Conservation (phyloP, 2,113 vertebrate species). For the Chaetodon auriga region DNA sequence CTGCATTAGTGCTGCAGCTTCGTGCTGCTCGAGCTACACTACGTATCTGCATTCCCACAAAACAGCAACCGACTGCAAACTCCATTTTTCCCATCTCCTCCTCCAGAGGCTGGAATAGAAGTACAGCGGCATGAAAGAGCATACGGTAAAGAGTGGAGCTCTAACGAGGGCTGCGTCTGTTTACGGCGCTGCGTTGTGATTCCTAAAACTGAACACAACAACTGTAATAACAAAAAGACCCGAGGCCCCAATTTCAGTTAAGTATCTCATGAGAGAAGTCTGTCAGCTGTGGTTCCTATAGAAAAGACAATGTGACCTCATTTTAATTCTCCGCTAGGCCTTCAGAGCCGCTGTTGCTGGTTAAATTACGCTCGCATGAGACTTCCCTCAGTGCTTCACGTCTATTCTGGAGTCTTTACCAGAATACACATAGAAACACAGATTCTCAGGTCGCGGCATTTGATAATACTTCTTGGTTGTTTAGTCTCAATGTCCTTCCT, state of each 20-base stretch:
- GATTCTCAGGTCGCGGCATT: background rate
- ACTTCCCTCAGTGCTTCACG: background rate
- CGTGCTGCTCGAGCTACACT: background rate
- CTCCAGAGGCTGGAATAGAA: background rate
- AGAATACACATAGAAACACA: background rate
- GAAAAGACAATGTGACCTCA: background rate
- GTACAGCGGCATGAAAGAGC: background rate
- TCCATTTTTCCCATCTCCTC: background rate
- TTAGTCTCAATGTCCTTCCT: background rate
- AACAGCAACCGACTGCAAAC: background rate
- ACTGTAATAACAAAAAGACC: background rate
- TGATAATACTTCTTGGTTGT: background rate
- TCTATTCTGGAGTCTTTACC: background rate
- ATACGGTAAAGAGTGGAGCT: background rate
- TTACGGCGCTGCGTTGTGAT: background rate
- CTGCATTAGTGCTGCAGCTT: background rate
- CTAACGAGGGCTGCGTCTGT: background rate
- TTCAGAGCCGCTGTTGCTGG: background rate
- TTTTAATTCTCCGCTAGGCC: constrained; percentile 7
- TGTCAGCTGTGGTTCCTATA: background rate
- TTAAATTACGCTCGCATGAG: background rate
- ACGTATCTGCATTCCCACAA: background rate
- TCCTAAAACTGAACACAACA: constrained; percentile 6
- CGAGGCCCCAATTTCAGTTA: background rate
- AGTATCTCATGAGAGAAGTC: background rate